Evolutionary conservation across 2,888 invertebrate genomes (phyloP), one percentile per base, ranked within the genome.

Genomic region (Andrena trimmerana): DNA sequence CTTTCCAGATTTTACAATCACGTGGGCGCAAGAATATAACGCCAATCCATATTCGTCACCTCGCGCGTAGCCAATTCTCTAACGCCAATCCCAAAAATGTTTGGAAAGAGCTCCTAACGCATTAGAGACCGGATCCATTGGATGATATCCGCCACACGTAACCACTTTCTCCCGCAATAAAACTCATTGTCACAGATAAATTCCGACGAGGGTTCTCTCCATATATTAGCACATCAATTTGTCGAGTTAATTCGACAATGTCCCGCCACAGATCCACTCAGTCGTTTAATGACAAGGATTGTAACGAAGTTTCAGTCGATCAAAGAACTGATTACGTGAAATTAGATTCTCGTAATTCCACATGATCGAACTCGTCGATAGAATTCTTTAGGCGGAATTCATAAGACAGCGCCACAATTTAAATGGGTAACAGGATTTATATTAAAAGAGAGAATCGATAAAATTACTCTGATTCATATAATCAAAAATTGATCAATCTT

Each of bases 111-210:
- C 57, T 50, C 50, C 50, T 27, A 5, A 16, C 13, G 24, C 42
- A 10, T 20, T 10, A 20, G 13, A n/a, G 60, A 31, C 16, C 36
- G 54, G 20, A 62, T 27, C 29, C 24, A 62, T 36, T 54, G 65
- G 72, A 72, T 74, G 50, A 72, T 76, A 67, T 76, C 68, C 59
- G 72, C 59, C 24, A 74, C 57, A 48, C 48, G 54, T 57, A 54
- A 72, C 33, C 73, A 71, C 82, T 80, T 83, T 83, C 83, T 70
- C 83, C 59, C 33, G 50, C 54, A 42, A 75, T 75, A 82, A 75
- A 71, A 79, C 69, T 57, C 67, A 75, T 67, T 57, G 68, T 33
- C 60, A 48, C 57, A 57, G 67, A 75, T 68, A 67, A 80, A 80
- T 67, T 69, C 57, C 62, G n/a, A 7, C 27, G 16, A 29, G 50